These are phyloP conservation scores for Microhierax caerulescens DNA, from an alignment of 2,797 vertebrate genomes.

Conservation along the genomic window DNA sequence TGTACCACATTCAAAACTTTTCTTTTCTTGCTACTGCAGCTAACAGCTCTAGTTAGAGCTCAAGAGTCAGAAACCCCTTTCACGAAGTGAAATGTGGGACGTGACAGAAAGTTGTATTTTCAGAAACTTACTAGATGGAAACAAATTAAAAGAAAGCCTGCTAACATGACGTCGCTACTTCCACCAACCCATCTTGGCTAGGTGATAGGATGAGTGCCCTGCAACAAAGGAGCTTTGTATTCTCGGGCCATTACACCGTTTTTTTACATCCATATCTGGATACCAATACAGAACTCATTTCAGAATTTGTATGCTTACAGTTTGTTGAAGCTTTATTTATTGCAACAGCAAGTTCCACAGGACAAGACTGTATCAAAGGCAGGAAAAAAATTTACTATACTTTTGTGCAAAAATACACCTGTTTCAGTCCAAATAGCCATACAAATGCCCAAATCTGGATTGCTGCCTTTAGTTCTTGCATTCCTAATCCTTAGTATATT, in stretches of 20 bases:
- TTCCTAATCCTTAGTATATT: neutral
- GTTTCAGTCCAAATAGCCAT: neutral
- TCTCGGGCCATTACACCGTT: neutral
- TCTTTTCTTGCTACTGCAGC: neutral
- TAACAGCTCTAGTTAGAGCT: neutral
- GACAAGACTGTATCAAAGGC: neutral
- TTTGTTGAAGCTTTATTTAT: neutral
- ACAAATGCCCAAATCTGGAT: neutral
- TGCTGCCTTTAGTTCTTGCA: neutral
- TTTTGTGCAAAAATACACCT: neutral
- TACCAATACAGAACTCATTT: neutral
- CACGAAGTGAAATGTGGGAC: neutral
- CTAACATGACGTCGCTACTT: neutral
- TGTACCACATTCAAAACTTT: neutral
- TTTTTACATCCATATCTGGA: neutral
- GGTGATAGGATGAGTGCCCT: neutral
- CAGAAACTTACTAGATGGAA: neutral
- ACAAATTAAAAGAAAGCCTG: neutral
- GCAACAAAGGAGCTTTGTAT: neutral
- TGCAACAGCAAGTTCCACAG: neutral
- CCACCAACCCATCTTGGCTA: too few species aligned
- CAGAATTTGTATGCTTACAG: neutral
- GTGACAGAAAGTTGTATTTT: neutral
- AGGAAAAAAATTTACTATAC: neutral
- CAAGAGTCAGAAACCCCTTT: neutral